A percentile compares a stretch with the other conserved stretches of the same genome.
These are phyloP conservation scores for Ectropis grisescens DNA, from an alignment of 1,140 invertebrate genomes.

Conservation along the genomic window DNA sequence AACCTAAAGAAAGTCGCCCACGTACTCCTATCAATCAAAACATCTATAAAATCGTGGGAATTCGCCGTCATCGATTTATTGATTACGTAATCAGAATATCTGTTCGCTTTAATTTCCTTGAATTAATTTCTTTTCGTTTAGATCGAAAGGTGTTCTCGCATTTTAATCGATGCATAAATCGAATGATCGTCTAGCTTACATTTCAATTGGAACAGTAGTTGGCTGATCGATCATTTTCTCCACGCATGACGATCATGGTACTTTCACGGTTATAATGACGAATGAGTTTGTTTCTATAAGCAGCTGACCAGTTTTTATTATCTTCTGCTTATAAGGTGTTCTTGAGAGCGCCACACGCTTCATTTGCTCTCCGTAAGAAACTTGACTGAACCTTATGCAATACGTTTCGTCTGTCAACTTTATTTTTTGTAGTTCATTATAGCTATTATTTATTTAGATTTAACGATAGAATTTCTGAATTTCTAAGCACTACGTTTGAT, in stretches of 20 bases:
- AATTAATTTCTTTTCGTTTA: conserved; percentile 14
- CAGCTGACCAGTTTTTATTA: conserved; percentile 10
- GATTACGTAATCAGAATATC: conserved; percentile 7
- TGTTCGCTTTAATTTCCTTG: not conserved
- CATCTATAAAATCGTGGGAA: conserved; percentile 13
- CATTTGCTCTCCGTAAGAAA: too few species aligned
- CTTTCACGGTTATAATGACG: conserved; percentile 26
- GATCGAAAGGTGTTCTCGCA: conserved; percentile 12
- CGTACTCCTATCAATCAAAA: conserved; percentile 17
- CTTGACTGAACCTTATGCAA: too few species aligned
- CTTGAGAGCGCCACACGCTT: too few species aligned
- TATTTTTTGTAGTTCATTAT: too few species aligned
- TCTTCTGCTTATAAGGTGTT: too few species aligned
- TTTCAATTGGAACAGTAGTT: conserved; percentile 21
- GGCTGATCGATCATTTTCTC: conserved; percentile 30
- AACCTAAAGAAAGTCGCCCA: conserved; percentile 15
- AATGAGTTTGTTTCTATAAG: conserved; percentile 19
- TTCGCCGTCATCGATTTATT: conserved; percentile 5
- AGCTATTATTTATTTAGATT: too few species aligned
- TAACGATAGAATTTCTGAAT: too few species aligned
- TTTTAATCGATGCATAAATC: conserved; percentile 17
- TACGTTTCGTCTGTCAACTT: not conserved
- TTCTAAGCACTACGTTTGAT: too few species aligned
- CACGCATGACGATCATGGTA: conserved; percentile 14
- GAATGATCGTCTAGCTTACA: conserved; percentile 10